Conservation (phyloP, 2,888 invertebrate species). For the Empis livida region DNA sequence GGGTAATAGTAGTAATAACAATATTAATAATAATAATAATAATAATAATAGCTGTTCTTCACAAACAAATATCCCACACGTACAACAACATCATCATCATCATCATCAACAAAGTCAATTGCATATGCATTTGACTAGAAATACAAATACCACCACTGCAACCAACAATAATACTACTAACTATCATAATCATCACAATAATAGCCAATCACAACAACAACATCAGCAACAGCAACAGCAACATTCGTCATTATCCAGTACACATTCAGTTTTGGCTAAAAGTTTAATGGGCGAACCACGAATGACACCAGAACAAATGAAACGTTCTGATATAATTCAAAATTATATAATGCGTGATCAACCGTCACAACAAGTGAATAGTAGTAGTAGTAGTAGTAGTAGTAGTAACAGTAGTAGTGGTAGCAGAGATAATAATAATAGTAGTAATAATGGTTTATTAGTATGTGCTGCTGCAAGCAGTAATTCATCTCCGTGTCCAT, state of each 20-base stretch:
- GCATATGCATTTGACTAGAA: constrained; percentile 44
- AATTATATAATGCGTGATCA: constrained; percentile 75
- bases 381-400: constrained; percentile 12
- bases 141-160: constrained; percentile 26
- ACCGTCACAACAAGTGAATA: constrained; percentile 13
- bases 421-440: constrained; percentile 9
- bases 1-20: background rate
- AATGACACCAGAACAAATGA: constrained; percentile 86
- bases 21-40: constrained; percentile 2
- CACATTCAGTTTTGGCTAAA: constrained; percentile 80
- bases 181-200: constrained; percentile 6
- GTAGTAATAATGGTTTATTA: constrained; percentile 13
- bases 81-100: constrained; percentile 14
- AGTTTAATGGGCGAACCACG: constrained; percentile 86
- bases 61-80: background rate
- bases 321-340: constrained; percentile 84
- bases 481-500: constrained; percentile 1
- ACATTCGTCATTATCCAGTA: constrained; percentile 59
- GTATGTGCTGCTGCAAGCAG: constrained; percentile 13
- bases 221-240: constrained; percentile 22
- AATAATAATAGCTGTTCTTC: constrained; percentile 1
- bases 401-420: too few relatives aligned
- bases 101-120: constrained; percentile 32
- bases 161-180: constrained; percentile 26
- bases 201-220: constrained; percentile 17